These are phyloP conservation scores for Drosophila mulleri DNA, from an alignment of 2,888 invertebrate species.

Conservation along the genomic window DNA sequence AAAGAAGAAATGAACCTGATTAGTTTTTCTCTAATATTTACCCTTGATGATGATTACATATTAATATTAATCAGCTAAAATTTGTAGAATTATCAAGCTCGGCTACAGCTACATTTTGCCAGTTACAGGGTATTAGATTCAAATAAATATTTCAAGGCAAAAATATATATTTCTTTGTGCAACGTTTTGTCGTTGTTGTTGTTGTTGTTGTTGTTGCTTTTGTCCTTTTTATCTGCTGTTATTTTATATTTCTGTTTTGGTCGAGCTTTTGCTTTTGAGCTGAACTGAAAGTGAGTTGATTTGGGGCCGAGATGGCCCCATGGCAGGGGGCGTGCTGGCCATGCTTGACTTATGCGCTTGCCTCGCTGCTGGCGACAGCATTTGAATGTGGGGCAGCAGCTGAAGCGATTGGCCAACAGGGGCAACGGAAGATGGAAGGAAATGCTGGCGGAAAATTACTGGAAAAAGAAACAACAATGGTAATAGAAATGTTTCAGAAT, in stretches of 20 bases:
- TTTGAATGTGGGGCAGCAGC: conserved; percentile 59
- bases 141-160: conserved; percentile 67
- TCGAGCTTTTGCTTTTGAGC: conserved; percentile 37
- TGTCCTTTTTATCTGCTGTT: conserved; percentile 25
- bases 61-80: background rate
- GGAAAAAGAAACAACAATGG: conserved; percentile 13
- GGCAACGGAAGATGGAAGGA: too few species aligned
- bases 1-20: too few species aligned
- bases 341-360: conserved; percentile 37
- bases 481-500: conserved; percentile 5
- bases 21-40: background rate
- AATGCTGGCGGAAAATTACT: conserved; percentile 1
- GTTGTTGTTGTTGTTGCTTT: conserved; percentile 1
- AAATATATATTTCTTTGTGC: conserved; percentile 38
- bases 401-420: background rate
- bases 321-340: conserved; percentile 2
- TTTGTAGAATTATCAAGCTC: background rate
- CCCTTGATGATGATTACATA: background rate
- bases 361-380: conserved; percentile 49
- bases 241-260: conserved; percentile 23
- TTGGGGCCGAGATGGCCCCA: conserved; percentile 17
- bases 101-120: background rate
- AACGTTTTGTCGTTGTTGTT: conserved; percentile 9
- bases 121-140: conserved; percentile 34
- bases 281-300: conserved; percentile 63